Evolutionary conservation across 1,140 invertebrate genomes (phyloP), one percentile per base, ranked within the genome.

Genomic region (Augochlora pura): DNA sequence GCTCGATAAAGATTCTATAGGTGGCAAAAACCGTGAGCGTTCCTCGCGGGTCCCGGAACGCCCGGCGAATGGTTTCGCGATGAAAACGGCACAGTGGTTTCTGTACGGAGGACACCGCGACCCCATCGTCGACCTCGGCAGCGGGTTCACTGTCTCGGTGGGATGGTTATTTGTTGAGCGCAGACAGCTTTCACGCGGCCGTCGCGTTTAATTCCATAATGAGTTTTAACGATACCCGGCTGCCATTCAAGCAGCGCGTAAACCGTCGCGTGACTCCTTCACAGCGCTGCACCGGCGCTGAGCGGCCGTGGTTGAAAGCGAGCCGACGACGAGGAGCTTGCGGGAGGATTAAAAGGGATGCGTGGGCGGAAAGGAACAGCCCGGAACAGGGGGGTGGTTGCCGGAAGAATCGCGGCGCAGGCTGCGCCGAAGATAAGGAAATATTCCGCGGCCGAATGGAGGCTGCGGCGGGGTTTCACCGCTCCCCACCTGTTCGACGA

Each of bases 201-300:
- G 62, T 70, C 74, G 57, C 83, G 66, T 86, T 85, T 86, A 86
- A 86, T 86, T 86, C 70, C 63, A 79, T 85, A 85, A 86, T 76
- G 63, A 77, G 79, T 68, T 85, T 82, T 60, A 72, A 85, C 80
- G 83, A 75, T 49, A 85, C 66, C 65, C 23, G 66, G 39, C 49
- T 52, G 32, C 25, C 70, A 84, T 84, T 82, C 60, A 73, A 42
- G 42, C 67, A 67, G n/a, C 57, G 65, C 59, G 54, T 71, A 71
- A 75, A 80, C 70, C 63, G 57, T 64, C 52, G 7, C 52, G 32
- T 68, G 68, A 77, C 59, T 70, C 42, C 60, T 69, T 83, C 18
- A 57, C 46, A 52, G 23, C 39, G 66, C 16, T 39, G 25, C 57
- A 27, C 78, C n/a, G 27, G 66, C 62, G 57, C 18, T 21, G 32